These are phyloP conservation scores for Phalacrocorax aristotelis DNA, from an alignment of 2,113 vertebrate species.

Conservation along the genomic window DNA sequence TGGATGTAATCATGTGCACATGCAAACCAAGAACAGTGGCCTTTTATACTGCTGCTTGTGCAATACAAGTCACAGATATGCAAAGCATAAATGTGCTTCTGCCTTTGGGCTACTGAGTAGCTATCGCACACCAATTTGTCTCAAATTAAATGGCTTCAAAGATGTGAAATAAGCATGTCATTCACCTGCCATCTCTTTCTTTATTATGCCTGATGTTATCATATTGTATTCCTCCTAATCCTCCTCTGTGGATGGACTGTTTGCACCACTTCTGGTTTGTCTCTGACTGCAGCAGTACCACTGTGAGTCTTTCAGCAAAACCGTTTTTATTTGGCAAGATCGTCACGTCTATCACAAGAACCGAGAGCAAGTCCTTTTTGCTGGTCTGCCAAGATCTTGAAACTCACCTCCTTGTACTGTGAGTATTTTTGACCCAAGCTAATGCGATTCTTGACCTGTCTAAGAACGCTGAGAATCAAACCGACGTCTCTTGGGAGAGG, in stretches of 20 bases:
- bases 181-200: neutral
- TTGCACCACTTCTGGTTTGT: neutral
- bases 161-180: neutral
- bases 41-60: neutral
- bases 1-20: neutral
- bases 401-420: slow-evolving; percentile 43
- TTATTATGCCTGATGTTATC: neutral
- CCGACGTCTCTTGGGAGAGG: slow-evolving; percentile 15
- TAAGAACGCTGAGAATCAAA: slow-evolving; percentile 26
- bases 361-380: neutral
- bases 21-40: neutral
- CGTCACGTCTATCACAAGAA: neutral
- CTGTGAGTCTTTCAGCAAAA: neutral
- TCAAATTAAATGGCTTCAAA: slow-evolving; percentile 20
- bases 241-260: neutral
- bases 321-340: neutral
- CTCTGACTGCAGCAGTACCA: neutral
- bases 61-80: neutral
- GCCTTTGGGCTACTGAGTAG: neutral
- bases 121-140: neutral
- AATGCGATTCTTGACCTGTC: slow-evolving; percentile 62
- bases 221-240: neutral
- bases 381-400: slow-evolving; percentile 43
- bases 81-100: neutral
- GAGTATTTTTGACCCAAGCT: slow-evolving; percentile 54